These are phyloP conservation scores for Dunckerocampus dactyliophorus DNA, from an alignment of 2,113 vertebrate species.

Conservation along the genomic window DNA sequence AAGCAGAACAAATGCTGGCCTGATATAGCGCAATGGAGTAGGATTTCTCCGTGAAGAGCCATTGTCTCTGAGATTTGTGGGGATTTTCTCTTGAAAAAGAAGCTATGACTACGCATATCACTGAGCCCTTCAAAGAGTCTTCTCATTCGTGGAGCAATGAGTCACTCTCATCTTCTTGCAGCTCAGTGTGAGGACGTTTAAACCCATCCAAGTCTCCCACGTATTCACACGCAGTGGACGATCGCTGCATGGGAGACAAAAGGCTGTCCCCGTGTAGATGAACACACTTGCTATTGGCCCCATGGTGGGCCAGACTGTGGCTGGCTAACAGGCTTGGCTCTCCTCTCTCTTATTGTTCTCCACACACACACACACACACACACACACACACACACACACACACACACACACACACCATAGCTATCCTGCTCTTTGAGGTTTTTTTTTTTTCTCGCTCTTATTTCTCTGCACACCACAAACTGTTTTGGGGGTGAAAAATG, in stretches of 20 bases:
- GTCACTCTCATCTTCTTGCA: conserved; percentile 35
- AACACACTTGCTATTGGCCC: conserved; percentile 50
- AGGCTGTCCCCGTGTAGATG: conserved; percentile 46
- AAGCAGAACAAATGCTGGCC: conserved; percentile 40
- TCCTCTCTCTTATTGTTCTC: conserved; percentile 35
- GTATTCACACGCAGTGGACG: conserved; percentile 18
- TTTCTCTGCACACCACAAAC: conserved; percentile 14
- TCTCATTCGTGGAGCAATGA: conserved; percentile 56
- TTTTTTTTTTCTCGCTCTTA: not conserved
- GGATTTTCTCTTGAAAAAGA: conserved; percentile 62
- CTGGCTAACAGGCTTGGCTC: conserved; percentile 43
- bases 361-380: not conserved
- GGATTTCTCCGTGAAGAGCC: conserved; percentile 41
- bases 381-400: not conserved
- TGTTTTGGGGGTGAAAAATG: conserved; percentile 4
- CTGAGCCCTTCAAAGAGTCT: conserved; percentile 51
- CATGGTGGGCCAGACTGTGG: conserved; percentile 46
- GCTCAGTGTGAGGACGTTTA: conserved; percentile 17
- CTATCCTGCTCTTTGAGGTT: conserved; percentile 7
- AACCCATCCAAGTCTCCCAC: conserved; percentile 8
- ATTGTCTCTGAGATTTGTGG: conserved; percentile 59
- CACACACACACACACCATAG: not conserved
- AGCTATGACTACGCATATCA: conserved; percentile 58
- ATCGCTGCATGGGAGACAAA: conserved; percentile 36
- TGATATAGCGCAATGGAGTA: conserved; percentile 36